Conservation (phyloP, 2,113 vertebrate genomes). For the Menura novaehollandiae region DNA sequence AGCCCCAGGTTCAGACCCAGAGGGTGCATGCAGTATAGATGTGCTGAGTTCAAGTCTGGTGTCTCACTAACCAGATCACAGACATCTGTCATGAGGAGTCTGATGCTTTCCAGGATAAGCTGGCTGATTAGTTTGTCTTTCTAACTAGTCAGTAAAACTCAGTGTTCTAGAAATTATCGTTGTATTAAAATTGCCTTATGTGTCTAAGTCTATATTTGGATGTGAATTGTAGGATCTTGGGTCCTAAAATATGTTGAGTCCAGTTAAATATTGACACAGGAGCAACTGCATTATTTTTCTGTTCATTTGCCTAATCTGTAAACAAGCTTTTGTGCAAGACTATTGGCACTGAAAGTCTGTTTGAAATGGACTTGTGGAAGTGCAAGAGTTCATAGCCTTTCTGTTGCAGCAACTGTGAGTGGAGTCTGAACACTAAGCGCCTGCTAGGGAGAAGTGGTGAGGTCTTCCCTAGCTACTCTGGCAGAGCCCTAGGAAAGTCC, state of each 20-base stretch:
- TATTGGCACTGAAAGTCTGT: neutral
- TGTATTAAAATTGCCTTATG: neutral
- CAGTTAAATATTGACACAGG: constrained; percentile 16
- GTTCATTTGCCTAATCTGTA: constrained; percentile 19
- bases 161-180: neutral
- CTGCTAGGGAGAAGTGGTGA: neutral
- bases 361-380: constrained; percentile 35
- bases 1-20: neutral
- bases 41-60: neutral
- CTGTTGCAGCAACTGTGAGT: neutral
- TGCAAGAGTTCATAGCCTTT: constrained; percentile 42
- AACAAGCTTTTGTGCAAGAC: constrained; percentile 39
- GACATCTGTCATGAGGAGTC: neutral
- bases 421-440: neutral
- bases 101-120: constrained; percentile 28
- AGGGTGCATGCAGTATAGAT: neutral
- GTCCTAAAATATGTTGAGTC: neutral
- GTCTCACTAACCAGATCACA: neutral
- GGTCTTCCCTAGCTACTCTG: neutral
- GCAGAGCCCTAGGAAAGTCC: neutral
- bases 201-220: neutral
- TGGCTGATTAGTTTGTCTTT: constrained; percentile 9
- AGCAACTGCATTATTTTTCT: constrained; percentile 20
- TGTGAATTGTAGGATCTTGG: neutral
- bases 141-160: neutral